Conservation (phyloP, 2,113 vertebrate species). For the Melanotaenia duboulayi region DNA sequence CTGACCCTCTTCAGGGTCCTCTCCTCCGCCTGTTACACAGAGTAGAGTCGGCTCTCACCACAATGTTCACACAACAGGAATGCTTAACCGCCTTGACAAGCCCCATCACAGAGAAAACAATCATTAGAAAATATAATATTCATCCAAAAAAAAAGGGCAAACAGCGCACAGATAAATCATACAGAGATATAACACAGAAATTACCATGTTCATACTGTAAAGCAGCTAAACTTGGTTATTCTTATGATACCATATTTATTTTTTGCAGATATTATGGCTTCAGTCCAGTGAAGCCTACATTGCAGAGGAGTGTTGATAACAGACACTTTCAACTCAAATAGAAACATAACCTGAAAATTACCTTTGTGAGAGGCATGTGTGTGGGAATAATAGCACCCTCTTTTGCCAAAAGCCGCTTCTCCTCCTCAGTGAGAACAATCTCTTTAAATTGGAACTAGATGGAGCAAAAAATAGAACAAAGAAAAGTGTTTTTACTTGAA, state of each 20-base stretch:
- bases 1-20: slow-evolving; percentile 86
- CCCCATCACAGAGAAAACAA: background rate
- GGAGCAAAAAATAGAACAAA: slow-evolving; percentile 3
- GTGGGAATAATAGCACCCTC: slow-evolving; percentile 85
- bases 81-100: slow-evolving; percentile 4
- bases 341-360: slow-evolving; percentile 50
- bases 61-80: slow-evolving; percentile 8
- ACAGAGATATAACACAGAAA: background rate
- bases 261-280: background rate
- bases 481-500: background rate
- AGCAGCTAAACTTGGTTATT: background rate
- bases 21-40: slow-evolving; percentile 85
- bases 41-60: slow-evolving; percentile 19
- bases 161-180: background rate
- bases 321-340: background rate
- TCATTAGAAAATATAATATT: background rate
- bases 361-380: slow-evolving; percentile 89
- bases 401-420: slow-evolving; percentile 87
- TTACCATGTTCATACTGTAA: too few species aligned
- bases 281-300: background rate
- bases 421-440: slow-evolving; percentile 88
- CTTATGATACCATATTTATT: background rate
- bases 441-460: slow-evolving; percentile 81
- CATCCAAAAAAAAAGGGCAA: background rate
- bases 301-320: background rate